phyloP scores from a whole-genome alignment of 2,113 vertebrate species.

The Trogon surrucura region DNA sequence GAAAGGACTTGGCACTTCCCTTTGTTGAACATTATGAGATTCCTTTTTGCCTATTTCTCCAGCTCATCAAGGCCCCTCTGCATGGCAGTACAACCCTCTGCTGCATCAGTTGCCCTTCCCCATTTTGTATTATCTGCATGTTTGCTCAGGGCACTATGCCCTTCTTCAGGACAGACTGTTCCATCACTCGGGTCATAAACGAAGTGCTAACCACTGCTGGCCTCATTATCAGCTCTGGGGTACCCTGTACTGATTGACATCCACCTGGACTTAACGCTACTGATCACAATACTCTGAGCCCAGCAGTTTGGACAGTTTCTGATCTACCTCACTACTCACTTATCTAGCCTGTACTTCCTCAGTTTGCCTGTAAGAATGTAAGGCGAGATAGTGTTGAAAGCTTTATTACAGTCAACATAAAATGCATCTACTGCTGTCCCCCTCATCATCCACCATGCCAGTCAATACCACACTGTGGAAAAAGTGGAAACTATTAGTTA shows the following conservation, averaged over 20 bases:
- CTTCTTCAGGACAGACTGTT: not conserved
- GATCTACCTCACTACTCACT: not conserved
- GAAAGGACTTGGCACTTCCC: not conserved
- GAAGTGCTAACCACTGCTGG: not conserved
- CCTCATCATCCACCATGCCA: not conserved
- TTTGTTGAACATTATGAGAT: not conserved
- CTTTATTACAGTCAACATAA: not conserved
- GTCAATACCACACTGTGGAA: not conserved
- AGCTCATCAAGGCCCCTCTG: not conserved
- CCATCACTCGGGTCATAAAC: not conserved
- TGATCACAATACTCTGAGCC: not conserved
- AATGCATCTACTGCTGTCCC: not conserved
- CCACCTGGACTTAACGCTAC: not conserved
- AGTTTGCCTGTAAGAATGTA: not conserved
- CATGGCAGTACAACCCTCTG: not conserved
- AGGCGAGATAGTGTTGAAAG: not conserved
- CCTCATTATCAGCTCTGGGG: not conserved
- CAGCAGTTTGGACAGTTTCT: fast-evolving
- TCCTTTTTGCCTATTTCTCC: not conserved
- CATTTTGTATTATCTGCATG: not conserved
- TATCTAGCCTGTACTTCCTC: not conserved
- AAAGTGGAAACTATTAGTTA: not conserved
- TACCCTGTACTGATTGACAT: not conserved
- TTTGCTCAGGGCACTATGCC: not conserved
- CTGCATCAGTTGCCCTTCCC: not conserved